Conservation (phyloP, 2,797 vertebrate genomes). For the Falco concolor region DNA sequence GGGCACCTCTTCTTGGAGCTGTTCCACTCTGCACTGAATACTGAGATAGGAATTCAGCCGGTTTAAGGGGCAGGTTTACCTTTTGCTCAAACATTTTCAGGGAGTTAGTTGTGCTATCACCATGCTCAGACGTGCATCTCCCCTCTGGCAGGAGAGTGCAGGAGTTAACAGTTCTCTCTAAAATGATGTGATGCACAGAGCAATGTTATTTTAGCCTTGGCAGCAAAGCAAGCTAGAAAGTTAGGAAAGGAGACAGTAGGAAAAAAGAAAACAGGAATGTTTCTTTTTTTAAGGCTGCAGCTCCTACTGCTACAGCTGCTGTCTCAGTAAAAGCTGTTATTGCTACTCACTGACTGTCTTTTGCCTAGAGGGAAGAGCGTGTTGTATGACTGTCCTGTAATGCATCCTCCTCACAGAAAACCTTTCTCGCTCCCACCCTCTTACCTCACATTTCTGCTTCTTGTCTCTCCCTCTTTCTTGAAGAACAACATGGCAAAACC, state of each 20-base stretch:
- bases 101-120: not conserved
- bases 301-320: constrained; percentile 19
- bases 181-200: not conserved
- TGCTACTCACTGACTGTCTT: not conserved
- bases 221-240: constrained; percentile 4
- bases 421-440: not conserved
- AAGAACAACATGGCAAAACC: not conserved
- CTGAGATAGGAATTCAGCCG: rapidly evolving
- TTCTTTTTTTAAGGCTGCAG: constrained; percentile 26
- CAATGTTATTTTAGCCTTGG: constrained; percentile 20
- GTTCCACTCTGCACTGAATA: rapidly evolving
- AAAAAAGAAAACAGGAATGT: not conserved
- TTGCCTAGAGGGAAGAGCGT: not conserved
- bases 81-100: not conserved
- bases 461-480: not conserved
- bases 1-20: not conserved
- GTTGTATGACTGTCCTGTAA: not conserved
- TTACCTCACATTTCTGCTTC: not conserved
- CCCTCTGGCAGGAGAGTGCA: not conserved
- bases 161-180: not conserved
- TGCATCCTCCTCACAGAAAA: not conserved
- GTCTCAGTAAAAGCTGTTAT: not conserved
- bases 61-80: not conserved
- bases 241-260: not conserved
- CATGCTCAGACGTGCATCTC: not conserved